Evolutionary conservation across 2,888 invertebrate species (phyloP), one percentile per base, ranked within the genome.

Genomic region (Xanthorhoe designata): DNA sequence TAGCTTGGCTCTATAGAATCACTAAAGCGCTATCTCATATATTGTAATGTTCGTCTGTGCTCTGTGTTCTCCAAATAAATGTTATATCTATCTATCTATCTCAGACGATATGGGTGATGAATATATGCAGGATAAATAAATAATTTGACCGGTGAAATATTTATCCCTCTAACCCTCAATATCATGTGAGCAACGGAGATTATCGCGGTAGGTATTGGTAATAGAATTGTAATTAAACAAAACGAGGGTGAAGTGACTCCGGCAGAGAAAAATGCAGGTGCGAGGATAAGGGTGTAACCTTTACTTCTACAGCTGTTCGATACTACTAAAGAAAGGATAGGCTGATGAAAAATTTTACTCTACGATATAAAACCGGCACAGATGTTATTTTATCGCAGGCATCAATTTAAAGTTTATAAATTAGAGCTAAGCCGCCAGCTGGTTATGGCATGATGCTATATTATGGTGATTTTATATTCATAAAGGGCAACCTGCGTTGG

Each of bases 281-380:
- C 87, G 80, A 82, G 83, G 83, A 85, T 84, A 81, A 83, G 85
- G 90, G 90, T 85, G 90, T 91, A 87, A 89, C 89, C 89, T 90
- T 90, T 87, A 78, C 74, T 50, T 53, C 18, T 86, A 88, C 92
- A 93, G 91, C 92, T 92, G 92, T 86, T 88, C 81, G 71, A 78
- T 79, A 73, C 83, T 79, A 82, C 78, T 79, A 77, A 86, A 87
- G 87, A 88, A 91, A 88, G 78, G 79, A 84, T 83, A 81, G 74
- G 71, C 76, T 76, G 71, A 78, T 78, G 81, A 78, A 78, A 82
- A 85, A 84, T 89, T 90, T 87, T 88, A 88, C 87, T 86, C 85
- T 84, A 87, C 84, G 77, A 75, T 83, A 76, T 78, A 80, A 80
- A 78, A 71, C 76, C 72, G 71, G 68, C 72, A 78, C 80, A 82